phyloP scores from a whole-genome alignment of 2,797 vertebrate genomes.

The Sparus aurata region DNA sequence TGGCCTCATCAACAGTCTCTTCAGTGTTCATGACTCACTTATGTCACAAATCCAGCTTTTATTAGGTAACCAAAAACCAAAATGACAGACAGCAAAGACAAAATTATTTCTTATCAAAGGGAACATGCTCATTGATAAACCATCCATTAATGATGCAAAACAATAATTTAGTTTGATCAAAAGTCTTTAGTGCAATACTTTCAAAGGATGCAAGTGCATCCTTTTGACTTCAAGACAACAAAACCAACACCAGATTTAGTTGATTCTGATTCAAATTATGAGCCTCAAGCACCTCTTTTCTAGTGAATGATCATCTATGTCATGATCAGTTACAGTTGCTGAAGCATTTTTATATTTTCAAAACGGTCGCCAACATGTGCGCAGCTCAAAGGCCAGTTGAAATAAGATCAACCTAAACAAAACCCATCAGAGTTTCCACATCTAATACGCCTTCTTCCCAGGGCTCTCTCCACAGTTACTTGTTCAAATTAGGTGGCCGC shows the following conservation, averaged over 20 bases:
- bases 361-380: background rate
- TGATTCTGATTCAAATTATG: background rate
- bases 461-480: slow-evolving; percentile 12
- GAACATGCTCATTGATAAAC: background rate
- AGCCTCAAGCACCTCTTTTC: background rate
- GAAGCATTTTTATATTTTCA: slow-evolving; percentile 1
- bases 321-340: background rate
- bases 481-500: slow-evolving; percentile 20
- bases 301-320: background rate
- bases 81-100: background rate
- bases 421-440: slow-evolving; percentile 51
- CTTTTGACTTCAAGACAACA: background rate
- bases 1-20: slow-evolving; percentile 1
- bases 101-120: background rate
- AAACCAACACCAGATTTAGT: background rate
- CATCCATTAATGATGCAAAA: background rate
- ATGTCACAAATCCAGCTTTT: slow-evolving; percentile 15
- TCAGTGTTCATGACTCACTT: slow-evolving; percentile 19
- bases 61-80: slow-evolving; percentile 5
- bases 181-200: background rate
- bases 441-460: slow-evolving; percentile 20
- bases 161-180: background rate
- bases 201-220: background rate
- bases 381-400: slow-evolving; percentile 10
- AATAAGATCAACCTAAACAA: slow-evolving; percentile 34